Evolutionary conservation across 2,797 vertebrate species (phyloP).

Genomic region (Hemitrygon akajei): DNA sequence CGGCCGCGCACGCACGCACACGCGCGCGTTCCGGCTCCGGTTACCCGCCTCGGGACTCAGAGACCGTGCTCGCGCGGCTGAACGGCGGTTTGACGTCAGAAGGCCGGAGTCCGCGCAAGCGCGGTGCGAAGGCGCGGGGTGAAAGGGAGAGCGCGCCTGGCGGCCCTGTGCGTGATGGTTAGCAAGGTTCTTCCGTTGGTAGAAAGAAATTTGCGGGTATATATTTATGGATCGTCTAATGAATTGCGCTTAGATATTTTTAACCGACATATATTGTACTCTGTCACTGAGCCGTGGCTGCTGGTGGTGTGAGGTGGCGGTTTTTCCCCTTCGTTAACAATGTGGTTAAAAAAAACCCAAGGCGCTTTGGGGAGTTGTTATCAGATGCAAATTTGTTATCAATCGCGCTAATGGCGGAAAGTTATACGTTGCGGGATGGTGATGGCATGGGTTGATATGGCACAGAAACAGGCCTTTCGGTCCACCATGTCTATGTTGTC

Average conservation of each 20-base stretch:
- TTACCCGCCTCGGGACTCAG: not conserved
- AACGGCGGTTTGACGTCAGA: not conserved
- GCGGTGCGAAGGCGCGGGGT: not conserved
- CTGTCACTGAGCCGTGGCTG: not conserved
- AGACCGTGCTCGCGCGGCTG: not conserved
- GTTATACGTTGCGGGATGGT: too few species aligned
- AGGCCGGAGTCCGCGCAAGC: not conserved
- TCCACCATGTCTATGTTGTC: not conserved
- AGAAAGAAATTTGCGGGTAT: not conserved
- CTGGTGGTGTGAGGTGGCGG: not conserved
- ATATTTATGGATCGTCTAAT: too few species aligned
- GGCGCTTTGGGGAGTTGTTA: too few species aligned
- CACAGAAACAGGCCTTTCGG: not conserved
- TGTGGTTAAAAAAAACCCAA: too few species aligned
- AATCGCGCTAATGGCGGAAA: too few species aligned
- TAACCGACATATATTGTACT: not conserved
- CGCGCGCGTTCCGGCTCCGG: not conserved
- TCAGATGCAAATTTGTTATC: too few species aligned
- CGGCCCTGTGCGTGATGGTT: not conserved
- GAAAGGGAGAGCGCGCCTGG: not conserved
- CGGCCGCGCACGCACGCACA: not conserved
- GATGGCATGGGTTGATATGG: too few species aligned
- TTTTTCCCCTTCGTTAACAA: not conserved
- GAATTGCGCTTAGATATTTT: too few species aligned
- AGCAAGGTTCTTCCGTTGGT: not conserved